Evolutionary conservation across 2,888 invertebrate species (phyloP), one percentile per base, ranked within the genome.

Genomic region (Nephrocerus scutellatus): DNA sequence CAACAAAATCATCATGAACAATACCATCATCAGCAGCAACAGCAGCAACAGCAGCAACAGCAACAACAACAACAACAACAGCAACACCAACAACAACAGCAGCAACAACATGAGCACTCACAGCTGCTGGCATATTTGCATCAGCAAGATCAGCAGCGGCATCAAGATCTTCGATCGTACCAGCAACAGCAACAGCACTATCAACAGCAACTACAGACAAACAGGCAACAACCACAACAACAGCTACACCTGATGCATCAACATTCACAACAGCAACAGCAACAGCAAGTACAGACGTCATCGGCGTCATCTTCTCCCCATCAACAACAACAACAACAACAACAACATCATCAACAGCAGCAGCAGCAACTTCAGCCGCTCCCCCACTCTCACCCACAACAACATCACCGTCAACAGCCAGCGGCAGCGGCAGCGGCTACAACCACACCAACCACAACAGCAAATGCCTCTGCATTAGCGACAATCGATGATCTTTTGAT

Each of bases 341-440:
- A 52, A 18, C 54, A 52, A 28, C 54, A 50, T 21, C 46, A 50
- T n/a, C 56, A 59, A n/a, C 56, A 54, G 28, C 50, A 48, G 14
- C 49, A 49, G 6, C 54, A 59, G 15, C 52, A 53, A 23, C 57
- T 53, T 24, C 56, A 55, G 8, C 46, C 54, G 16, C 55, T 56
- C n/a, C 57, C 63, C 40, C 60, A 63, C 28, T 54, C 53, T 25
- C 62, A 66, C 34, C 54, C 66, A 38, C 66, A 70, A 48, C 60
- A 59, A 36, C 47, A 52, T 4, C 43, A 52, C 6, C 55, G 54
- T 12, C 57, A 55, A 23, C 55, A 51, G 15, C 51, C 55, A 48
- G 30, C 36, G 29, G n/a, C 43, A 34, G 4, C 30, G 34, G 20
- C 20, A 34, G 14, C 34, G 28, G 10, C 37, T 39, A 23, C 39